Evolutionary conservation across 2,113 vertebrate genomes (phyloP).

Genomic region (Heptranchias perlo): DNA sequence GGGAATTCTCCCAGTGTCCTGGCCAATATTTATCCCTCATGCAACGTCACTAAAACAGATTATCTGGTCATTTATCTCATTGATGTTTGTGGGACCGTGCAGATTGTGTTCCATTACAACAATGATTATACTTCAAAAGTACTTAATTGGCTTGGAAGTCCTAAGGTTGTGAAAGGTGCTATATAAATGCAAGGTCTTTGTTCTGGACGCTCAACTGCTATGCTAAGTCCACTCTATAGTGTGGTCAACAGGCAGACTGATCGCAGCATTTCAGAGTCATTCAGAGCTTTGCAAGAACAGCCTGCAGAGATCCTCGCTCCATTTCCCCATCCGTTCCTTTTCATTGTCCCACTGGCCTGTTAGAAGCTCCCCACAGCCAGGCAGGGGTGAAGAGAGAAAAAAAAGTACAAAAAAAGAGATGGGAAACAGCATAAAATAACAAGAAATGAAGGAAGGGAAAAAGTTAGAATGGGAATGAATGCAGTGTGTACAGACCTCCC

Average conservation of each 20-base stretch:
- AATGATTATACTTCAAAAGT: neutral
- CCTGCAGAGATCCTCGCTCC: neutral
- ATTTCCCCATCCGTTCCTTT: neutral
- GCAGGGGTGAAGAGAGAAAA: neutral
- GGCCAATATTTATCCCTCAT: neutral
- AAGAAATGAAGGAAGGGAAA: neutral
- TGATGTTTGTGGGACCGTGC: too few relatives aligned
- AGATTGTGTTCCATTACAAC: neutral
- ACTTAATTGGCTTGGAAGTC: neutral
- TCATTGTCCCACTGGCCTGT: neutral
- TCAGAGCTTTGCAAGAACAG: too few relatives aligned
- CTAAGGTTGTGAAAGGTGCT: neutral
- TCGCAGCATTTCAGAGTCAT: too few relatives aligned
- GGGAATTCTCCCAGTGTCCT: too few relatives aligned
- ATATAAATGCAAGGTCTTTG: neutral
- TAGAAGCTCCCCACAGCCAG: neutral
- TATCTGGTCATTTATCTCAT: neutral
- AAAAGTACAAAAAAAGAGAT: neutral
- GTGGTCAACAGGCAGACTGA: too few relatives aligned
- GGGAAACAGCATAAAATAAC: neutral
- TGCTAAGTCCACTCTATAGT: too few relatives aligned
- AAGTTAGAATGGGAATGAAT: too few relatives aligned
- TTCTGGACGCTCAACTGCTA: too few relatives aligned
- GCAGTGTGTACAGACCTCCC: too few relatives aligned
- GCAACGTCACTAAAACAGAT: neutral